A percentile compares a stretch with the other conserved stretches of the same genome.
These are phyloP conservation scores for Apodemia duryi DNA, from an alignment of 2,888 invertebrate species.

Conservation along the genomic window DNA sequence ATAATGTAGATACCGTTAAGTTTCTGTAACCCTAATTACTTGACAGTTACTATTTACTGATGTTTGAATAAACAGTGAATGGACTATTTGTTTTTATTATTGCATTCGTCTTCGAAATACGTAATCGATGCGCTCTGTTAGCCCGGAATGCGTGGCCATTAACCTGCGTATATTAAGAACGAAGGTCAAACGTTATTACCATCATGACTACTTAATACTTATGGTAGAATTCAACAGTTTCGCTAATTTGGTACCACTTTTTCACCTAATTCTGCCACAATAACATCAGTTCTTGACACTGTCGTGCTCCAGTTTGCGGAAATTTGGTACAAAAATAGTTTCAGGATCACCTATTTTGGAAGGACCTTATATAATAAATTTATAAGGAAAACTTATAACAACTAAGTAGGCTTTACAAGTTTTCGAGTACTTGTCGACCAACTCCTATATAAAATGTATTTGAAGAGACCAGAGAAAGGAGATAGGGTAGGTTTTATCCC, in stretches of 20 bases:
- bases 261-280: not conserved
- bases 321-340: no score
- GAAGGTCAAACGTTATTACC: not conserved
- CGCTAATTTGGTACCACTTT: no score
- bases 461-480: no score
- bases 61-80: constrained; percentile 15
- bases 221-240: no score
- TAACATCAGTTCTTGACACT: not conserved
- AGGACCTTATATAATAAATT: no score
- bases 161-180: not conserved
- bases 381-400: no score
- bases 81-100: constrained; percentile 1
- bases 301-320: no score
- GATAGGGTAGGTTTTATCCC: no score
- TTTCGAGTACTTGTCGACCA: no score
- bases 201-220: not conserved
- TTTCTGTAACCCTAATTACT: constrained; percentile 13
- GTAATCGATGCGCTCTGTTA: not conserved
- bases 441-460: no score
- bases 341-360: no score
- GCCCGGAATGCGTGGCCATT: not conserved
- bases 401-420: no score
- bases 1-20: constrained; percentile 9
- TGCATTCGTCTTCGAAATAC: not conserved
- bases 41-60: constrained; percentile 7